phyloP scores from a whole-genome alignment of 2,113 vertebrate genomes.

The Caranx ignobilis region DNA sequence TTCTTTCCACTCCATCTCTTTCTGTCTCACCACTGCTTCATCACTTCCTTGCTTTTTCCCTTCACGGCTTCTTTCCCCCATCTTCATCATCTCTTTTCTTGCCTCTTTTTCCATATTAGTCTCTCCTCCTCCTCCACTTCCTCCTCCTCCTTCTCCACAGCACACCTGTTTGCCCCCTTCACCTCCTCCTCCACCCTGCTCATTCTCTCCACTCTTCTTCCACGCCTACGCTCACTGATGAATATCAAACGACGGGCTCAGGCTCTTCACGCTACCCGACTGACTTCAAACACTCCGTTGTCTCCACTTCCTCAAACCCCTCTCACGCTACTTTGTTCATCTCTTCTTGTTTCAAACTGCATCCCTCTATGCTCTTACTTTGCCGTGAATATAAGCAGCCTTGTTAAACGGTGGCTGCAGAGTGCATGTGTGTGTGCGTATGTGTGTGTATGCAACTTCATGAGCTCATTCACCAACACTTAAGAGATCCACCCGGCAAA shows the following conservation, averaged over 20 bases:
- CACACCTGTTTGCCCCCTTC: slow-evolving; percentile 82
- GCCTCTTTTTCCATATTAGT: slow-evolving; percentile 21
- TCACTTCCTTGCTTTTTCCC: slow-evolving; percentile 26
- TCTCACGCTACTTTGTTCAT: slow-evolving; percentile 60
- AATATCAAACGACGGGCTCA: slow-evolving; percentile 81
- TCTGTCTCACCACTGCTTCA: slow-evolving; percentile 6
- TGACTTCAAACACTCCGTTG: slow-evolving; percentile 74
- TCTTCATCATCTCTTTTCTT: background rate
- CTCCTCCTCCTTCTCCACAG: slow-evolving; percentile 49
- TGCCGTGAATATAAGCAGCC: slow-evolving; percentile 72
- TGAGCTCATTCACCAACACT: slow-evolving; percentile 73
- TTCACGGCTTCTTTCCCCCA: slow-evolving; percentile 4
- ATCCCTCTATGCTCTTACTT: slow-evolving; percentile 67
- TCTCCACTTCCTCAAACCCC: slow-evolving; percentile 59
- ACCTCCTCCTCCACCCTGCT: slow-evolving; percentile 46
- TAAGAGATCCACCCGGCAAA: slow-evolving; percentile 64
- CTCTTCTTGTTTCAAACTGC: slow-evolving; percentile 54
- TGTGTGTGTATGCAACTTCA: slow-evolving; percentile 34
- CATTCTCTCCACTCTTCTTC: slow-evolving; percentile 75
- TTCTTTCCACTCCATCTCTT: slow-evolving; percentile 13
- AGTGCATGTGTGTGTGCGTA: slow-evolving; percentile 9
- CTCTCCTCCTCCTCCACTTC: slow-evolving; percentile 30
- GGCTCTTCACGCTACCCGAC: slow-evolving; percentile 57
- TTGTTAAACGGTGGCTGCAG: slow-evolving; percentile 54
- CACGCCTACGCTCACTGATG: slow-evolving; percentile 79